Conservation (phyloP, 2,797 vertebrate genomes). For the Rhabdomys pumilio region DNA sequence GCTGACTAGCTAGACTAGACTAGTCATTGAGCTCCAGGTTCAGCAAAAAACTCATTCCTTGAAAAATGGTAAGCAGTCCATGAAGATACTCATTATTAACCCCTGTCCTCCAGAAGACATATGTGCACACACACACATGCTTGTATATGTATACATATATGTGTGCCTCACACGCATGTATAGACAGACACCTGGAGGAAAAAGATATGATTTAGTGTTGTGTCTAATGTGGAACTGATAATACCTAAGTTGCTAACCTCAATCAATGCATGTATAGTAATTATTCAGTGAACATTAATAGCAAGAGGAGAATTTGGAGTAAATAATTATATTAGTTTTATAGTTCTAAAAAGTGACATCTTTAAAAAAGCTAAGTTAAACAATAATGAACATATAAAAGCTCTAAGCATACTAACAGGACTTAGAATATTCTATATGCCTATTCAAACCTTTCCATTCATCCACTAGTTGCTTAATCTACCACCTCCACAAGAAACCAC, state of each 20-base stretch:
- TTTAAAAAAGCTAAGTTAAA: background rate
- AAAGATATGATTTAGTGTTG: background rate
- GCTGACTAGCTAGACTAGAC: background rate
- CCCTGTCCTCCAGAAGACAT: background rate
- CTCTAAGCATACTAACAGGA: background rate
- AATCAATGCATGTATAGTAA: background rate
- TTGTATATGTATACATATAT: background rate
- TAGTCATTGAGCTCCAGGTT: background rate
- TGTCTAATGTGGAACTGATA: background rate
- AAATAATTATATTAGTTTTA: slow-evolving; percentile 26
- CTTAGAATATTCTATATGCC: background rate
- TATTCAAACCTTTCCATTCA: background rate
- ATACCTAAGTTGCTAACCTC: background rate
- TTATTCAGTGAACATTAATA: slow-evolving; percentile 32
- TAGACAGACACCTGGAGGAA: background rate
- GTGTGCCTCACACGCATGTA: background rate
- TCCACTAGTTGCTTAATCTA: slow-evolving; percentile 26
- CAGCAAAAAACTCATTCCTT: background rate
- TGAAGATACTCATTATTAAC: background rate
- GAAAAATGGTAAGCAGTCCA: background rate
- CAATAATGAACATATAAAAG: background rate
- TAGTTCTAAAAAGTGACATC: background rate
- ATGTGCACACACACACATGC: background rate
- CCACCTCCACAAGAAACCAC: background rate
- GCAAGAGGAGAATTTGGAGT: slow-evolving; percentile 12